A percentile compares a stretch with the other conserved stretches of the same genome.
Evolutionary conservation across 2,888 invertebrate genomes (phyloP).

Genomic region (Coleophora flavipennella): DNA sequence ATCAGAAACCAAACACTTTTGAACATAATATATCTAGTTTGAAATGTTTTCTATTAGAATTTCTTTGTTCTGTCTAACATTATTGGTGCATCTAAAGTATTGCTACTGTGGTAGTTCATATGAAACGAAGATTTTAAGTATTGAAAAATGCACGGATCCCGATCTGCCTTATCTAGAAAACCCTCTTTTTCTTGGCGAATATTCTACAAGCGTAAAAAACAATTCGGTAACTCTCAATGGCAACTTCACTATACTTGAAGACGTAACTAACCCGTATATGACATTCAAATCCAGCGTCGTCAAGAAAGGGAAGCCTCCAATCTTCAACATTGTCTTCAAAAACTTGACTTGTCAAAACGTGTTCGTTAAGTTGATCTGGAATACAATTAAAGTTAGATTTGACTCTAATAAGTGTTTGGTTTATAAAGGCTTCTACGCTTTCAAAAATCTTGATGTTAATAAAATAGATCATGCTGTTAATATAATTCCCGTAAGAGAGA

Average conservation of each 20-base stretch:
- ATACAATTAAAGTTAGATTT: slow-evolving; percentile 18
- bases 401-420: slow-evolving; percentile 23
- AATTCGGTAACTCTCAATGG: slow-evolving; percentile 16
- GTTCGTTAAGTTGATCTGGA: slow-evolving; percentile 19
- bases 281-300: slow-evolving; percentile 20
- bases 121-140: background rate
- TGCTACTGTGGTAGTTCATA: background rate
- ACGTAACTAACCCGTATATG: slow-evolving; percentile 20
- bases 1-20: too few relatives aligned
- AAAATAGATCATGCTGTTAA: slow-evolving; percentile 21
- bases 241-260: slow-evolving; percentile 19
- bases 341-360: slow-evolving; percentile 25
- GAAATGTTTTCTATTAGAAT: too few relatives aligned
- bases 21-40: too few relatives aligned
- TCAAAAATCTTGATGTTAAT: slow-evolving; percentile 21
- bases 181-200: background rate
- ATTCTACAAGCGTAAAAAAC: background rate
- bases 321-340: slow-evolving; percentile 17
- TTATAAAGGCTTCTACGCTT: slow-evolving; percentile 22
- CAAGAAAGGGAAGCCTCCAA: slow-evolving; percentile 12
- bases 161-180: slow-evolving; percentile 17
- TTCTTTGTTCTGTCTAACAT: too few relatives aligned
- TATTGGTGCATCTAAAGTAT: too few relatives aligned
- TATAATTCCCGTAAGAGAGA: slow-evolving; percentile 23
- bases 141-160: slow-evolving; percentile 17